Evolutionary conservation across 2,797 vertebrate species (phyloP).

Genomic region (Uromys caudimaculatus): DNA sequence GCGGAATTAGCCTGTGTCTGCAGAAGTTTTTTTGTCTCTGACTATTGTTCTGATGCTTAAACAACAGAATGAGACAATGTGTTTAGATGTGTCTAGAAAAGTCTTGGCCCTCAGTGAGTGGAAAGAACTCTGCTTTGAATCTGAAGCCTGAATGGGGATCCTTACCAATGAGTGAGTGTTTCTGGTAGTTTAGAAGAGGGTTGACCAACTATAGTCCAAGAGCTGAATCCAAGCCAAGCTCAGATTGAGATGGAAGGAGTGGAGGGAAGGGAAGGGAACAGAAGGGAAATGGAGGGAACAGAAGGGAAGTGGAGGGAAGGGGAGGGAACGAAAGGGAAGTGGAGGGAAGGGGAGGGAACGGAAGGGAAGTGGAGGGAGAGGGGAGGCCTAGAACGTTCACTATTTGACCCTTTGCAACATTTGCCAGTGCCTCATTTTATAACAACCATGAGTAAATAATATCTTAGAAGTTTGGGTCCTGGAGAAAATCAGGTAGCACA

Average conservation of each 20-base stretch:
- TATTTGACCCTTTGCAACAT: neutral
- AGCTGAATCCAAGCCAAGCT: neutral
- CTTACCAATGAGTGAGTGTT: neutral
- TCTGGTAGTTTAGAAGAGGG: neutral
- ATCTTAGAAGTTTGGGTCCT: neutral
- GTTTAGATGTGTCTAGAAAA: neutral
- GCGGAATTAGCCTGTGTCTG: neutral
- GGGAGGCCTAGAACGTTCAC: neutral
- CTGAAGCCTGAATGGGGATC: neutral
- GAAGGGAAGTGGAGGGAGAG: accelerated
- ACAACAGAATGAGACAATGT: neutral
- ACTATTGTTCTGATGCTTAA: neutral
- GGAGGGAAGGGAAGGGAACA: accelerated
- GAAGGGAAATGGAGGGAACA: neutral
- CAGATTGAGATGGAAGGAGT: neutral
- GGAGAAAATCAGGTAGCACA: neutral
- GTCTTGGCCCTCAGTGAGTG: neutral
- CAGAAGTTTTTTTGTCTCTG: neutral
- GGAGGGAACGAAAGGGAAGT: neutral
- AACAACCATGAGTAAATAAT: neutral
- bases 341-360: accelerated
- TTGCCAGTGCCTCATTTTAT: neutral
- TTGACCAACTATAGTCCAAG: neutral
- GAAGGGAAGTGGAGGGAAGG: accelerated
- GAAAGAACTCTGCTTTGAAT: neutral